A percentile compares a stretch with the other conserved stretches of the same genome.
Evolutionary conservation across 2,797 vertebrate genomes (phyloP).

Genomic region (Enteromius fasciolatus): DNA sequence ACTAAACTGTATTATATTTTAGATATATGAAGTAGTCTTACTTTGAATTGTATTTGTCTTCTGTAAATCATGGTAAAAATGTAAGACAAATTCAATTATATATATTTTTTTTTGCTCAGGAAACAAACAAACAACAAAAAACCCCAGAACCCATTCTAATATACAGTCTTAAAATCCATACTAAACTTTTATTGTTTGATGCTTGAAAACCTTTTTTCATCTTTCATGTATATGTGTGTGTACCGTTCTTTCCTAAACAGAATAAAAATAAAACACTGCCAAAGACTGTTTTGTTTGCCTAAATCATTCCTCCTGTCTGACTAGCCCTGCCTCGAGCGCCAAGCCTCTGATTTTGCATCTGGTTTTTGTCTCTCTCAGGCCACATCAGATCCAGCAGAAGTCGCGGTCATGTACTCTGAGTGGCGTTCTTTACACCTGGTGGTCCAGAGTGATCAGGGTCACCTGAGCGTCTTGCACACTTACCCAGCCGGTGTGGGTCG

Average conservation of each 20-base stretch:
- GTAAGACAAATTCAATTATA: background rate
- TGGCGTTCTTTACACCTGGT: slow-evolving; percentile 88
- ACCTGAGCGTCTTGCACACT: slow-evolving; percentile 88
- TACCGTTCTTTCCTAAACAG: background rate
- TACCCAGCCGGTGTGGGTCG: slow-evolving; percentile 87
- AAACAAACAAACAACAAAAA: too few relatives aligned
- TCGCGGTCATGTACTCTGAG: slow-evolving; percentile 83
- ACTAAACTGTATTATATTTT: background rate
- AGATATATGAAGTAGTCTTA: background rate
- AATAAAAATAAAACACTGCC: background rate
- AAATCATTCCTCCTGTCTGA: background rate
- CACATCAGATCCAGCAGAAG: slow-evolving; percentile 56
- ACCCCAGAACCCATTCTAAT: background rate
- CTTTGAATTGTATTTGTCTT: background rate
- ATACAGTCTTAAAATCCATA: background rate
- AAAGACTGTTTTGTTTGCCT: background rate
- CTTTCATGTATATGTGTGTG: background rate
- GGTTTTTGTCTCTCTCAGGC: slow-evolving; percentile 43
- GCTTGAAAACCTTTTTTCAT: background rate
- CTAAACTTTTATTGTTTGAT: background rate
- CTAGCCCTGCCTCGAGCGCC: background rate
- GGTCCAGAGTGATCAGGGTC: slow-evolving; percentile 86
- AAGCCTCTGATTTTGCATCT: background rate
- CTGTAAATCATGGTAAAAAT: background rate
- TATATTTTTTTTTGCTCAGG: background rate